Base-by-base conservation (phyloP, 2,888 invertebrate genomes). In the Brenthis ino region DNA sequence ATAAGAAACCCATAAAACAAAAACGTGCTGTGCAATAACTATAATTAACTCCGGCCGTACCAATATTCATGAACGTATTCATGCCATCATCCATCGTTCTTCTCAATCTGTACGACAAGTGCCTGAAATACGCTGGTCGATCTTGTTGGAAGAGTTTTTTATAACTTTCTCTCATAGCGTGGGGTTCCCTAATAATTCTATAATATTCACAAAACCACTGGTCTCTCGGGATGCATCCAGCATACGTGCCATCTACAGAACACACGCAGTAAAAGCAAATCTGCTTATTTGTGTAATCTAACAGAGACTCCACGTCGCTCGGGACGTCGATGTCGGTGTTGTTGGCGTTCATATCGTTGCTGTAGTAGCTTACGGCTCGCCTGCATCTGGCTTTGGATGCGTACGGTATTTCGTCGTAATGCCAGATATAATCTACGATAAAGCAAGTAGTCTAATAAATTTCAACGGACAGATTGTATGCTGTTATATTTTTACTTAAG, bases 331-430 rank as follows among this genome's bases (percentile, higher is more conserved):
- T 82, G 65, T 84, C 83, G 0, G 88, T 87, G 37, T 85, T 78
- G 43, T 85, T 86, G 0, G 88, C 85, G 0, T 70, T 79, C 0
- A 78, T 11, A 57, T 82, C 82, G 78, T 89, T 90, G 66, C 82
- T 86, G 80, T 92, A 92, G 80, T 87, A 92, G 1, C 89, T 85
- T 11, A 76, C 77, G 0, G 85, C 85, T 16, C 91, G 81, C 33
- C 67, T 77, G 74, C 91, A 92, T 28, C 77, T 81, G 0, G 88
- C 85, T 2, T 77, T 77, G 0, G 83, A 50, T 0, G 80, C 76
- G 77, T 88, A 89, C 0, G 91, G 91, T 12, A 92, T 88, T 74
- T 92, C 91, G 72, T 88, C 89, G 76, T 86, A 82, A 79, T 91
- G 89, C 89, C 89, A 91, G 61, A 91, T 76, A 75, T 85, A 85